Evolutionary conservation across 2,113 vertebrate species (phyloP), one percentile per base, ranked within the genome.

Genomic region (Sporophila hypoxantha): DNA sequence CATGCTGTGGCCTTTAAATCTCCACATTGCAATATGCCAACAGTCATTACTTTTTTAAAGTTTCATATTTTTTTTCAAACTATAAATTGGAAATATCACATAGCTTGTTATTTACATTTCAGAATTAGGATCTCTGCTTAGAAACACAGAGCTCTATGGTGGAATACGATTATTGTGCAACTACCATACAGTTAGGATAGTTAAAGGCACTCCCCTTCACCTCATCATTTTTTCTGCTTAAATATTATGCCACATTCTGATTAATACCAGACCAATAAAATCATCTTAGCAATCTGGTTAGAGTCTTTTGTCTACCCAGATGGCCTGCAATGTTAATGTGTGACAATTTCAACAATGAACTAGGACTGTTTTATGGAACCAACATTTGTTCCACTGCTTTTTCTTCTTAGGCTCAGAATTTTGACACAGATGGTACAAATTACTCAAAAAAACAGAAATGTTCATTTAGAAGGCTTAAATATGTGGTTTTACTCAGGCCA

Each of bases 371-470:
- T 98, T 97, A 97, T 97, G 96, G 97, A 97, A 97, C 96, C 97
- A 98, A 97, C 97, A 98, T 98, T 98, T 98, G 97, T 98, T 98
- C 97, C 96, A 95, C 95, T 94, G 96, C 96, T 97, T 97, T 97
- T 97, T 95, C 96, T 95, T 97, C 96, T 96, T 96, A 97, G 97
- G 96, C 96, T 97, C 96, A 96, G 96, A 97, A 97, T 97, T 97
- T 97, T 98, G 96, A 97, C 97, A 98, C 97, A 98, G 97, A 98
- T 98, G 97, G 97, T 97, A 97, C 96, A 98, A 97, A 98, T 98
- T 98, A 98, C 96, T 97, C 96, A 97, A 97, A 97, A 97, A 97
- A 97, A 91, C 96, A 97, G 96, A 96, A 98, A 97, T 97, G 97
- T 97, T 97, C 97, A 97, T 98, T 98, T 98, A 97, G 96, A 97